Percentiles rank a stretch among this genome's conserved stretches.
phyloP scores from a whole-genome alignment of 2,888 invertebrate genomes.

The Cetonia aurata region DNA sequence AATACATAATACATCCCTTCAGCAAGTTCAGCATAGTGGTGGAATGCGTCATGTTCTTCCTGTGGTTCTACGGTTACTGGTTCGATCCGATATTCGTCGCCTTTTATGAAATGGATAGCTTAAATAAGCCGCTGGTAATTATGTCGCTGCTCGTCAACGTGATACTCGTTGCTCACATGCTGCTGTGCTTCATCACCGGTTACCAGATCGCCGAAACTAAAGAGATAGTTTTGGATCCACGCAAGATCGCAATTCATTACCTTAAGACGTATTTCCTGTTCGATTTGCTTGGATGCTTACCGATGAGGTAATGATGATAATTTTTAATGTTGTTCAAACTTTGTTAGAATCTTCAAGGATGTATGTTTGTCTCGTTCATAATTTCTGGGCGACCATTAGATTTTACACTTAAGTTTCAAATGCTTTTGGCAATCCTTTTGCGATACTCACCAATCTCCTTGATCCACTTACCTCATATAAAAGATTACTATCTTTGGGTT shows the following conservation, averaged over 20 bases:
- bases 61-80: constrained; percentile 48
- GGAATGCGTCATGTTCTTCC: constrained; percentile 47
- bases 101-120: constrained; percentile 4
- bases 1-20: constrained; percentile 64
- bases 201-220: constrained; percentile 51
- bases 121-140: constrained; percentile 1
- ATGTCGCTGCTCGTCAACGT: constrained; percentile 54
- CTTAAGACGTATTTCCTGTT: constrained; percentile 50
- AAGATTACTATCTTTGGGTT: too few species aligned
- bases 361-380: too few species aligned
- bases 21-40: constrained; percentile 51
- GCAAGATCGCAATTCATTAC: constrained; percentile 47
- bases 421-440: too few species aligned
- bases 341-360: too few species aligned
- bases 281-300: constrained; percentile 47
- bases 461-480: too few species aligned
- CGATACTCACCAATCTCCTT: too few species aligned
- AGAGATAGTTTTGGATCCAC: constrained; percentile 50
- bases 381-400: too few species aligned
- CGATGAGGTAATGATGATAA: constrained; percentile 16
- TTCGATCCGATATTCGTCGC: constrained; percentile 46
- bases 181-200: constrained; percentile 61
- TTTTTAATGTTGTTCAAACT: too few species aligned
- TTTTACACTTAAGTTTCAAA: too few species aligned
- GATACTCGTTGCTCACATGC: constrained; percentile 37